Conservation (phyloP, 2,797 vertebrate species). For the Alcedo atthis region DNA sequence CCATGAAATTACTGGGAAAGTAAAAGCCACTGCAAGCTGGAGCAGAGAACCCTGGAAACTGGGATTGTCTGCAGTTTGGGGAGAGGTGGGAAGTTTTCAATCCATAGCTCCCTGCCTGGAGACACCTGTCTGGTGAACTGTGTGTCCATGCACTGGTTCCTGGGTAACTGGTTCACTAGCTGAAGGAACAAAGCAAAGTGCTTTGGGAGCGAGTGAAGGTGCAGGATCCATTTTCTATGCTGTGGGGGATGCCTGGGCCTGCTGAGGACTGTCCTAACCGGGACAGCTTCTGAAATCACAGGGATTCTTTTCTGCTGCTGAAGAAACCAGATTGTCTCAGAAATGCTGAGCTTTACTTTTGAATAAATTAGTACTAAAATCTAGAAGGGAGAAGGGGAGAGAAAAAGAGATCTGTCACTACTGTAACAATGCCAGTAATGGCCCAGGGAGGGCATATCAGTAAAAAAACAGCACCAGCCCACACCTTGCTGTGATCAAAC, state of each 20-base stretch:
- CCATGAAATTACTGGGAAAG: neutral
- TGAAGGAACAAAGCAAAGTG: neutral
- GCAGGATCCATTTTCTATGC: neutral
- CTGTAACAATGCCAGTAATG: neutral
- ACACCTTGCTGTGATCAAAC: neutral
- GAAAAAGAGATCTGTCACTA: neutral
- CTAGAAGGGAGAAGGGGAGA: neutral
- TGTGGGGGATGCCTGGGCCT: neutral
- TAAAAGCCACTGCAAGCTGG: neutral
- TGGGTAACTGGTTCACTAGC: neutral
- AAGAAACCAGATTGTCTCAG: neutral
- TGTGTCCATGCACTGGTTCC: neutral
- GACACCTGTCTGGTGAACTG: neutral
- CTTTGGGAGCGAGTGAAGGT: neutral
- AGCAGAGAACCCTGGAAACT: neutral
- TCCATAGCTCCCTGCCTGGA: neutral
- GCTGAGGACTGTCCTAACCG: neutral
- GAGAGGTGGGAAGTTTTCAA: neutral
- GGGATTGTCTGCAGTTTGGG: neutral
- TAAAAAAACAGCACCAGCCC: neutral
- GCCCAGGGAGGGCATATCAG: neutral
- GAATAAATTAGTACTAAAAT: neutral
- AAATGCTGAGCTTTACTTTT: neutral
- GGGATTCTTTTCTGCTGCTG: neutral
- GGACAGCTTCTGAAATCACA: neutral